Conservation (phyloP, 2,797 vertebrate species). For the Merluccius polli region DNA sequence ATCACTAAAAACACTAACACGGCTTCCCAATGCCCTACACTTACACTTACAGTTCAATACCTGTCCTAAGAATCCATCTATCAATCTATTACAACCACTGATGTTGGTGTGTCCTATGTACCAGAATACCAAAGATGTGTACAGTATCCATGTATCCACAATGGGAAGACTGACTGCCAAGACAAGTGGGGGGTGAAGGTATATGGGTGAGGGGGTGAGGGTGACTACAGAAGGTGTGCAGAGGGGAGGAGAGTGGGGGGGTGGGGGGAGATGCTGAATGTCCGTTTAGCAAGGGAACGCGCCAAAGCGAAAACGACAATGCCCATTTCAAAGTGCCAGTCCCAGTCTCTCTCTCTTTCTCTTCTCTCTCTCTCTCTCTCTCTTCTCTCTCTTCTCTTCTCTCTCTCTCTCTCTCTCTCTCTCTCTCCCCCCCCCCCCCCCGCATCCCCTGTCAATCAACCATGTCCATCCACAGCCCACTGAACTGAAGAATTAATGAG, state of each 20-base stretch:
- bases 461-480: slow-evolving; percentile 63
- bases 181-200: slow-evolving; percentile 14
- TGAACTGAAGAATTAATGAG: slow-evolving; percentile 72
- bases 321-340: neutral
- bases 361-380: no score
- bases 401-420: neutral
- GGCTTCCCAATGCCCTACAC: no score
- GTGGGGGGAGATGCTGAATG: slow-evolving; percentile 4
- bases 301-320: neutral
- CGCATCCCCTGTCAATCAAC: slow-evolving; percentile 59
- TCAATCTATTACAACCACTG: neutral
- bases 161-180: slow-evolving; percentile 42
- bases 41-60: no score
- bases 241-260: neutral
- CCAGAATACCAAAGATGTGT: neutral
- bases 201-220: slow-evolving; percentile 7
- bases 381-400: no score
- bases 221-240: neutral
- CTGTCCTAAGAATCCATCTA: neutral
- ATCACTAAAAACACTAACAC: no score
- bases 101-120: no score
- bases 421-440: neutral
- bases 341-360: slow-evolving; percentile 32
- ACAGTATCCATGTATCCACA: slow-evolving; percentile 62
- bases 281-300: slow-evolving; percentile 52